A percentile compares a stretch with the other conserved stretches of the same genome.
These are phyloP conservation scores for Melinaea menophilus DNA, from an alignment of 2,888 invertebrate species.

Conservation along the genomic window DNA sequence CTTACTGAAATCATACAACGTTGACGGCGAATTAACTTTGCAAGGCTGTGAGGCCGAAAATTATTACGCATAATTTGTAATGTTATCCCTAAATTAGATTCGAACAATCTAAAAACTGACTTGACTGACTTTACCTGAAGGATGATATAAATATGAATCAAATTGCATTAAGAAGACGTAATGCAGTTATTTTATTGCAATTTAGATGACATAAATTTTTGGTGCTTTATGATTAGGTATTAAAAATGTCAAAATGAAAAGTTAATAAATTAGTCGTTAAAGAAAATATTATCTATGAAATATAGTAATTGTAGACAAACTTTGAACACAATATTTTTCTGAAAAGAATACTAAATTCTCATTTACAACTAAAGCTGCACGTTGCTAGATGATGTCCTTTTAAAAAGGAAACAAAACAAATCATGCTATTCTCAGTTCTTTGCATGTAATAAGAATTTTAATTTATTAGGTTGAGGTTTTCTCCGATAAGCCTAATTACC, in stretches of 20 bases:
- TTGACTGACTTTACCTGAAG: not conserved
- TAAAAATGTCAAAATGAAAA: too few relatives aligned
- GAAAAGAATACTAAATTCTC: not conserved
- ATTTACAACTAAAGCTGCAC: not conserved
- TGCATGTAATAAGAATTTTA: not conserved
- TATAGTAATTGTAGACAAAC: not conserved
- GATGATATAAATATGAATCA: not conserved
- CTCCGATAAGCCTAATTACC: conserved; percentile 2
- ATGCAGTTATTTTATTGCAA: too few relatives aligned
- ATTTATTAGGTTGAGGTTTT: not conserved
- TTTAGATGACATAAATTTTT: not conserved
- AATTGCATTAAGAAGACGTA: not conserved
- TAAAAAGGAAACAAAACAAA: not conserved
- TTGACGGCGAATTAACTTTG: conserved; percentile 54
- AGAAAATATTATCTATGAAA: not conserved
- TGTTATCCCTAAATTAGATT: conserved; percentile 36
- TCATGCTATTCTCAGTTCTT: not conserved
- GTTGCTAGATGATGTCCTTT: not conserved
- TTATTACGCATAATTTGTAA: conserved; percentile 46
- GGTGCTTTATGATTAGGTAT: too few relatives aligned
- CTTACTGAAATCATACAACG: conserved; percentile 55
- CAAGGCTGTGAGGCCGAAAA: conserved; percentile 50
- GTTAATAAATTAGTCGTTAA: too few relatives aligned
- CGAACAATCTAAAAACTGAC: conserved; percentile 26
- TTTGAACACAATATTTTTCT: not conserved